A percentile compares a stretch with the other conserved stretches of the same genome.
Evolutionary conservation across 2,113 vertebrate species (phyloP).

Genomic region (Chunga burmeisteri): DNA sequence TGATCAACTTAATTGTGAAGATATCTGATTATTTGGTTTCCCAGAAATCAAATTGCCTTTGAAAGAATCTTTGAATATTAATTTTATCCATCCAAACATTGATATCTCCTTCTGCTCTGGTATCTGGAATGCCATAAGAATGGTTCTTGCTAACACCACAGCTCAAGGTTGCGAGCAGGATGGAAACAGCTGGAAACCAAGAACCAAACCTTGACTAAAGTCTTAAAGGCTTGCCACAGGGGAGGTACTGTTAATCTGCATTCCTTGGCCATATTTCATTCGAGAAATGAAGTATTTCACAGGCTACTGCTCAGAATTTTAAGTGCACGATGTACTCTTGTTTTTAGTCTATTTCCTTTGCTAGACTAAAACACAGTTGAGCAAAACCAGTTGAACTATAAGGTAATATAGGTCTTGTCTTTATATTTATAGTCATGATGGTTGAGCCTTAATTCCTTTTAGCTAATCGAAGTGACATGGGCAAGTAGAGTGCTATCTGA

Average conservation of each 20-base stretch:
- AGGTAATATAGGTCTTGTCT: neutral
- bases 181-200: neutral
- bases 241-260: neutral
- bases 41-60: neutral
- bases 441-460: neutral
- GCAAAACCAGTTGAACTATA: neutral
- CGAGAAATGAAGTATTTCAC: neutral
- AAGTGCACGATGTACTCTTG: neutral
- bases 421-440: neutral
- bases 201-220: neutral
- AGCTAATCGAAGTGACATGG: neutral
- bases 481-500: neutral
- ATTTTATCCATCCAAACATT: neutral
- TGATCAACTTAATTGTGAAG: neutral
- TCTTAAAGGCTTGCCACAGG: neutral
- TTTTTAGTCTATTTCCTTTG: neutral
- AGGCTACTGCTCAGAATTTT: neutral
- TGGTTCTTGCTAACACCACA: neutral
- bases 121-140: neutral
- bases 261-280: neutral
- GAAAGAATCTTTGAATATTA: neutral
- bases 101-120: neutral
- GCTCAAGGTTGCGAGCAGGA: neutral
- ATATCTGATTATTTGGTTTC: neutral
- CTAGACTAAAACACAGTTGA: neutral